Conservation (phyloP, 2,888 invertebrate species). For the Calliopum simillimum region DNA sequence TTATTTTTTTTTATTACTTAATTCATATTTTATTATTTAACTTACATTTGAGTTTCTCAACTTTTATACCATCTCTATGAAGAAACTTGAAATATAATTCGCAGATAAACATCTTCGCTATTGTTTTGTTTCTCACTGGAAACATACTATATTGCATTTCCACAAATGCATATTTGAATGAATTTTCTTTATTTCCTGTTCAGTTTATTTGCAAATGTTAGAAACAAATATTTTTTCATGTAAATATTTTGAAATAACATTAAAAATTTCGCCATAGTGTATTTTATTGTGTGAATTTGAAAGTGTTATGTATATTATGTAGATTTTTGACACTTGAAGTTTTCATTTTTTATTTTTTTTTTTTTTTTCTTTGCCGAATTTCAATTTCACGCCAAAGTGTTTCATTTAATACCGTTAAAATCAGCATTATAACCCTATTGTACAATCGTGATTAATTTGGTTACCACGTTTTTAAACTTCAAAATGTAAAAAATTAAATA, state of each 20-base stretch:
- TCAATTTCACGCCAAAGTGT: neutral
- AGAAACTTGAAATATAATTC: neutral
- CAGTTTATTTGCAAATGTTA: too few relatives aligned
- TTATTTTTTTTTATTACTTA: too few relatives aligned
- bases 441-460: neutral
- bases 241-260: neutral
- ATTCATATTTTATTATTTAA: too few relatives aligned
- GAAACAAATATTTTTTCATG: too few relatives aligned
- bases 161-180: neutral
- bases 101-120: conserved; percentile 11
- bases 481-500: neutral
- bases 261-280: neutral
- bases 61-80: neutral
- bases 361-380: neutral
- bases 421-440: neutral
- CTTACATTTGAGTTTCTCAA: too few relatives aligned
- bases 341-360: neutral
- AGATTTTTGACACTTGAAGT: neutral
- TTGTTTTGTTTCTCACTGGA: neutral
- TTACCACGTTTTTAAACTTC: neutral
- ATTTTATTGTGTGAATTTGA: neutral
- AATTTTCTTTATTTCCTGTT: conserved; percentile 19
- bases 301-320: neutral
- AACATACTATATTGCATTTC: neutral
- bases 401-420: neutral